A percentile compares a stretch with the other conserved stretches of the same genome.
phyloP scores from a whole-genome alignment of 1,140 invertebrate species.

The Drosophila pectinifera region DNA sequence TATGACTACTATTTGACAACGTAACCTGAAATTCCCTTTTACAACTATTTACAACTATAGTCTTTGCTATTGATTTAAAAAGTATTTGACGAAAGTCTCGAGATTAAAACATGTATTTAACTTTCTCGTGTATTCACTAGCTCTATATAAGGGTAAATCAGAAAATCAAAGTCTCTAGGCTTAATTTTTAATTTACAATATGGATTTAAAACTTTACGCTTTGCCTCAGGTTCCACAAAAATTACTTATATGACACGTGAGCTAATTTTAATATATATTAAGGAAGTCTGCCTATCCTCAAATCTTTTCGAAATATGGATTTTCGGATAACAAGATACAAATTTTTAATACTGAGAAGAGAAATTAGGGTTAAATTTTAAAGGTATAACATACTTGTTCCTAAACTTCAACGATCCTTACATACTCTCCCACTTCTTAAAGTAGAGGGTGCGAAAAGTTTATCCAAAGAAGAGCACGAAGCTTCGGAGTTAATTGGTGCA shows the following conservation, averaged over 20 bases:
- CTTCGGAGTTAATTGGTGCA: conserved; percentile 29
- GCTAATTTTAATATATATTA: not conserved
- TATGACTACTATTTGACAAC: not conserved
- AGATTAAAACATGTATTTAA: too few species aligned
- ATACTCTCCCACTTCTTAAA: not conserved
- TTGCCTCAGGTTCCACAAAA: not conserved
- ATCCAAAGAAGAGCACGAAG: conserved; percentile 41
- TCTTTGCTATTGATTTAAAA: not conserved
- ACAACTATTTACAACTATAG: not conserved
- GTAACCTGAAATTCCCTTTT: not conserved
- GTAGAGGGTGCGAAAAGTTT: conserved; percentile 38
- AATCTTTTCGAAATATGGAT: too few species aligned
- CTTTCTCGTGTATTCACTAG: too few species aligned
- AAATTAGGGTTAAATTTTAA: too few species aligned
- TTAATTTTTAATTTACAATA: too few species aligned
- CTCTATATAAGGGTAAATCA: too few species aligned
- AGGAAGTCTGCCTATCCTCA: too few species aligned
- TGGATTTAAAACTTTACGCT: too few species aligned
- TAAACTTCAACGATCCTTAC: not conserved
- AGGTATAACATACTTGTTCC: not conserved
- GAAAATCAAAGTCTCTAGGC: too few species aligned
- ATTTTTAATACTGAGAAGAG: too few species aligned
- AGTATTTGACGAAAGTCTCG: not conserved
- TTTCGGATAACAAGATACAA: too few species aligned
- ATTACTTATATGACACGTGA: not conserved